phyloP scores from a whole-genome alignment of 2,888 invertebrate species.

The Carabus problematicus region DNA sequence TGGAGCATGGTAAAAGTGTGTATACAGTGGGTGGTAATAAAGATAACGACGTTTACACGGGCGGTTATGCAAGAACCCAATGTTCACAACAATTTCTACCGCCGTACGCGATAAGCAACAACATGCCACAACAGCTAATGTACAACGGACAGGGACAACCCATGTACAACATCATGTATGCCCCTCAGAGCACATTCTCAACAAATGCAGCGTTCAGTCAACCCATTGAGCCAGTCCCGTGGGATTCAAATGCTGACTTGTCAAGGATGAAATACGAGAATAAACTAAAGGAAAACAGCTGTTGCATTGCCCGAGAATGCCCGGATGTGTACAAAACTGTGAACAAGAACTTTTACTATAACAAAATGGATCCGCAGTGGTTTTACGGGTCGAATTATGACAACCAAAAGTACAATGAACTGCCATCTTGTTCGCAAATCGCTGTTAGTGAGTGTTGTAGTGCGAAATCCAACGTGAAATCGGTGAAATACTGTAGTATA shows the following conservation, averaged over 20 bases:
- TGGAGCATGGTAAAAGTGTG: slow-evolving; percentile 24
- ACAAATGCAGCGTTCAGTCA: slow-evolving; percentile 16
- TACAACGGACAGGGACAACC: slow-evolving; percentile 43
- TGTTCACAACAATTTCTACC: slow-evolving; percentile 45
- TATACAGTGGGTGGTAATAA: slow-evolving; percentile 32
- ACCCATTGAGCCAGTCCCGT: slow-evolving; percentile 41
- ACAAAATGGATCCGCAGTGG: slow-evolving; percentile 48
- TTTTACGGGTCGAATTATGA: slow-evolving; percentile 48
- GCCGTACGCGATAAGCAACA: slow-evolving; percentile 45
- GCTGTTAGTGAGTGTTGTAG: slow-evolving; percentile 42
- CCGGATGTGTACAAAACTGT: slow-evolving; percentile 52
- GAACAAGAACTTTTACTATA: slow-evolving; percentile 47
- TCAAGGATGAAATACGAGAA: slow-evolving; percentile 20
- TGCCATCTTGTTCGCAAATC: slow-evolving; percentile 54
- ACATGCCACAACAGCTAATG: slow-evolving; percentile 44
- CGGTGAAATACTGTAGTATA: slow-evolving; percentile 51
- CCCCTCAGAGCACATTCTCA: slow-evolving; percentile 43
- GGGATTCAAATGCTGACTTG: background rate
- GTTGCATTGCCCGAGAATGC: slow-evolving; percentile 43
- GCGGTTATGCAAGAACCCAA: slow-evolving; percentile 40
- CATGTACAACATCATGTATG: slow-evolving; percentile 46
- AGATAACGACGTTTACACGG: slow-evolving; percentile 40
- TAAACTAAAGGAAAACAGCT: slow-evolving; percentile 27
- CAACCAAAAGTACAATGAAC: slow-evolving; percentile 52
- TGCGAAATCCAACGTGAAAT: slow-evolving; percentile 40